A percentile compares a stretch with the other conserved stretches of the same genome.
phyloP scores from a whole-genome alignment of 1,140 invertebrate species.

The Holcopasites calliopsidis region DNA sequence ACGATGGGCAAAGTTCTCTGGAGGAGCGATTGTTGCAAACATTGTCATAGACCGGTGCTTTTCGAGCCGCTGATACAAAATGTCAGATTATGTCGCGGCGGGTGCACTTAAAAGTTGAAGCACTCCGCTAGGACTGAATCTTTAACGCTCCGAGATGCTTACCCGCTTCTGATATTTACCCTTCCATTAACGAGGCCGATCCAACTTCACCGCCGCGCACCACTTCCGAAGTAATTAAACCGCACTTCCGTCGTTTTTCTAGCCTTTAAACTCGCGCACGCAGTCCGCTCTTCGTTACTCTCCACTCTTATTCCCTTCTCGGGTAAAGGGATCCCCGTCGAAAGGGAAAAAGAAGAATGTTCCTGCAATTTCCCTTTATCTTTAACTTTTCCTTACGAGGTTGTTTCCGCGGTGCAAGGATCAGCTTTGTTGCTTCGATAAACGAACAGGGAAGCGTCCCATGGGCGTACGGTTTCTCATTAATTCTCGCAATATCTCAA shows the following conservation, averaged over 20 bases:
- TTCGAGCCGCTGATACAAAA: not conserved
- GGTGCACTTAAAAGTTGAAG: conserved; percentile 28
- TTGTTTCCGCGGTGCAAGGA: not conserved
- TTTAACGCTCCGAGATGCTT: conserved; percentile 32
- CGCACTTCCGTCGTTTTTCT: not conserved
- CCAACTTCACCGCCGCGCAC: not conserved
- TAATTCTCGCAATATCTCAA: not conserved
- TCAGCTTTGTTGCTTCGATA: conserved; percentile 16
- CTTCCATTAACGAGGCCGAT: conserved; percentile 29
- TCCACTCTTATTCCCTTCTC: not conserved
- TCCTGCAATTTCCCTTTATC: not conserved
- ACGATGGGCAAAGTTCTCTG: not conserved
- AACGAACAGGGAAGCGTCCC: not conserved
- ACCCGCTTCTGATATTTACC: conserved; percentile 29
- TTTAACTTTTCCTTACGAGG: not conserved
- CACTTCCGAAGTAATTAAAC: conserved; percentile 32
- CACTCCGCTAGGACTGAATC: conserved; percentile 17
- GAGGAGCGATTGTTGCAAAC: conserved; percentile 6
- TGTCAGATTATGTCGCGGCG: conserved; percentile 14
- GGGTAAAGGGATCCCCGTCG: not conserved
- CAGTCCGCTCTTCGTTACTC: not conserved
- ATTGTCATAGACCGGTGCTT: conserved; percentile 1
- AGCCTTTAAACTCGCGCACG: not conserved
- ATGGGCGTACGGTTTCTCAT: not conserved
- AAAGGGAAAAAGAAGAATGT: not conserved